phyloP scores from a whole-genome alignment of 2,888 invertebrate genomes.

The Leptinotarsa juncta region DNA sequence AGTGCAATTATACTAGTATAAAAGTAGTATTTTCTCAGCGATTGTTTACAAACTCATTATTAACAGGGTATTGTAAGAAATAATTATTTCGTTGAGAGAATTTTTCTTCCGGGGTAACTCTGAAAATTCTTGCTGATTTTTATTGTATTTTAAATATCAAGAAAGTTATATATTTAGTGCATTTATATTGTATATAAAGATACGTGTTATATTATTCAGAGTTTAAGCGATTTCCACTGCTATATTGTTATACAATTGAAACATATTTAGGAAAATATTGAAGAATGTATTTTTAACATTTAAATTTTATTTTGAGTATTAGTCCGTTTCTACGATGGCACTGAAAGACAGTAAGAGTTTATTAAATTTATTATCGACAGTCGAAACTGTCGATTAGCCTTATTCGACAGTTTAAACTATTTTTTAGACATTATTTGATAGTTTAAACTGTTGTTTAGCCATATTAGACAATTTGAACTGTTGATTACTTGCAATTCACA shows the following conservation, averaged over 20 bases:
- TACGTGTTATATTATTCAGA: constrained; percentile 49
- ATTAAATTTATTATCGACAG: too few species aligned
- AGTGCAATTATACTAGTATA: constrained; percentile 34
- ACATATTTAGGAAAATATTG: constrained; percentile 35
- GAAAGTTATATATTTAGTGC: constrained; percentile 27
- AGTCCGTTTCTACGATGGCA: constrained; percentile 5
- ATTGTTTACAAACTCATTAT: constrained; percentile 30
- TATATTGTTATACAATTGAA: constrained; percentile 50
- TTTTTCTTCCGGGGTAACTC: constrained; percentile 21
- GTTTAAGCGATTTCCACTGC: constrained; percentile 46
- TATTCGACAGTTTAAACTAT: too few species aligned
- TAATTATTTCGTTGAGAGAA: constrained; percentile 11
- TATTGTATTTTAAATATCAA: constrained; percentile 26
- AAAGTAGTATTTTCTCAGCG: constrained; percentile 22
- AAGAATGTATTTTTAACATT: constrained; percentile 29
- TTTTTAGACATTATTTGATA: too few species aligned
- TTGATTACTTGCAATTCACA: too few species aligned
- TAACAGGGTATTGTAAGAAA: constrained; percentile 33
- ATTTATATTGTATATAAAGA: constrained; percentile 49
- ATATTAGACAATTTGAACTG: too few species aligned
- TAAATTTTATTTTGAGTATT: constrained; percentile 7
- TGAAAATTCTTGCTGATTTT: constrained; percentile 28
- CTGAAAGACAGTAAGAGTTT: too few species aligned
- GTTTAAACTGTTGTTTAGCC: too few species aligned
- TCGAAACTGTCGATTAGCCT: too few species aligned